Evolutionary conservation across 2,888 invertebrate species (phyloP).

Genomic region (Dyspetes luteomarginatus): DNA sequence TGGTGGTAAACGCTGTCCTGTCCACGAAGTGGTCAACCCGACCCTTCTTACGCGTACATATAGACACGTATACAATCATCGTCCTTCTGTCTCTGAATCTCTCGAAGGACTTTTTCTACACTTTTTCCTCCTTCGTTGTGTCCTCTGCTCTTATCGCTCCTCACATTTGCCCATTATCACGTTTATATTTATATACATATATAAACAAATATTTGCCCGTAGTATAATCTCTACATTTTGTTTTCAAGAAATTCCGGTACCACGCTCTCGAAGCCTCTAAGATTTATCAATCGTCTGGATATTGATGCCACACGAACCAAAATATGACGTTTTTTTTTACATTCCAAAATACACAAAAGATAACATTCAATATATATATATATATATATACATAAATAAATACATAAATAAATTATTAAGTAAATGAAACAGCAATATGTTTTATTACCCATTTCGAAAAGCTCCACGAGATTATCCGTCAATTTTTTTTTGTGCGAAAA

Average conservation of each 20-base stretch:
- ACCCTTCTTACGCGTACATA: conserved; percentile 41
- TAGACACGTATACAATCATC: conserved; percentile 32
- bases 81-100: conserved; percentile 57
- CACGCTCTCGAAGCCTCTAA: neutral
- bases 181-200: conserved; percentile 28
- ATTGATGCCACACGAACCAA: too few species aligned
- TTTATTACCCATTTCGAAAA: too few species aligned
- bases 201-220: conserved; percentile 16
- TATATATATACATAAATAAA: too few species aligned
- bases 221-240: conserved; percentile 24
- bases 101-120: conserved; percentile 41
- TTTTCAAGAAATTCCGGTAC: conserved; percentile 16
- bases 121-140: neutral
- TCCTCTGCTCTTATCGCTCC: conserved; percentile 56
- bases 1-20: conserved; percentile 67
- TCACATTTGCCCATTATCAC: conserved; percentile 57
- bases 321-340: too few species aligned
- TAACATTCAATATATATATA: too few species aligned
- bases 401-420: too few species aligned
- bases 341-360: too few species aligned
- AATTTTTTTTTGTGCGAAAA: too few species aligned
- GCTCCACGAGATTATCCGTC: too few species aligned
- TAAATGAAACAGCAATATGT: too few species aligned
- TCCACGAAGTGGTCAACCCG: conserved; percentile 70
- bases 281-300: too few species aligned